phyloP scores from a whole-genome alignment of 2,113 vertebrate genomes.

The Paratilapia polleni region DNA sequence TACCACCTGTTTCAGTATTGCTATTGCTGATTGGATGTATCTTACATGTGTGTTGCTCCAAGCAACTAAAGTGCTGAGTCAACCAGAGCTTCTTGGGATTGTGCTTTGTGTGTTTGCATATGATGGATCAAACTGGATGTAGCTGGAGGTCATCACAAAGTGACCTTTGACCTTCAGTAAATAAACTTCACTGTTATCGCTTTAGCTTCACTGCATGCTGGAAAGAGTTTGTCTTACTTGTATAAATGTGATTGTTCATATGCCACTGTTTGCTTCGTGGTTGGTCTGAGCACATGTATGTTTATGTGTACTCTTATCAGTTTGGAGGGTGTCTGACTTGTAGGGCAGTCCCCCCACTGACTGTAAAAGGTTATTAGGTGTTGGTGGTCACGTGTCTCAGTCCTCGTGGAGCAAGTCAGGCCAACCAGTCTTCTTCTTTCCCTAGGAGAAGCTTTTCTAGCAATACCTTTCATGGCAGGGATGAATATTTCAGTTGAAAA shows the following conservation, averaged over 20 bases:
- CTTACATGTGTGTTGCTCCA: constrained; percentile 61
- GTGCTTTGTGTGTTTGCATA: constrained; percentile 38
- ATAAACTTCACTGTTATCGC: constrained; percentile 17
- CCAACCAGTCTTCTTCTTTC: constrained; percentile 1
- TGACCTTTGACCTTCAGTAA: constrained; percentile 55
- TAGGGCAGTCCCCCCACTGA: neutral
- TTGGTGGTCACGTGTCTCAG: constrained; percentile 49
- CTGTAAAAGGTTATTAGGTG: constrained; percentile 66
- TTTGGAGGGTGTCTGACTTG: constrained; percentile 9
- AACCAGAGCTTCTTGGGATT: constrained; percentile 48
- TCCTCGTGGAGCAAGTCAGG: constrained; percentile 22
- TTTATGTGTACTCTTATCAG: constrained; percentile 17
- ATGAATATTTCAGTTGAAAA: constrained; percentile 65
- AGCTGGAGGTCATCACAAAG: constrained; percentile 39
- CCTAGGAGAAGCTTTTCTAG: constrained; percentile 16
- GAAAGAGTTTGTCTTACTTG: neutral
- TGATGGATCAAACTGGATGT: constrained; percentile 34
- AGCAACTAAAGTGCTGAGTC: constrained; percentile 52
- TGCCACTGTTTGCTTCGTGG: constrained; percentile 6
- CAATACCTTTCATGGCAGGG: constrained; percentile 29
- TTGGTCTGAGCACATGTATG: constrained; percentile 1
- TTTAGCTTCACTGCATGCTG: constrained; percentile 14
- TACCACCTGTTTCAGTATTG: constrained; percentile 72
- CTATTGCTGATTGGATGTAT: constrained; percentile 69
- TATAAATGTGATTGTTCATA: constrained; percentile 7